Percentiles rank a stretch among this genome's conserved stretches.
Conservation (phyloP, 2,797 vertebrate genomes). For the Uromys caudimaculatus region DNA sequence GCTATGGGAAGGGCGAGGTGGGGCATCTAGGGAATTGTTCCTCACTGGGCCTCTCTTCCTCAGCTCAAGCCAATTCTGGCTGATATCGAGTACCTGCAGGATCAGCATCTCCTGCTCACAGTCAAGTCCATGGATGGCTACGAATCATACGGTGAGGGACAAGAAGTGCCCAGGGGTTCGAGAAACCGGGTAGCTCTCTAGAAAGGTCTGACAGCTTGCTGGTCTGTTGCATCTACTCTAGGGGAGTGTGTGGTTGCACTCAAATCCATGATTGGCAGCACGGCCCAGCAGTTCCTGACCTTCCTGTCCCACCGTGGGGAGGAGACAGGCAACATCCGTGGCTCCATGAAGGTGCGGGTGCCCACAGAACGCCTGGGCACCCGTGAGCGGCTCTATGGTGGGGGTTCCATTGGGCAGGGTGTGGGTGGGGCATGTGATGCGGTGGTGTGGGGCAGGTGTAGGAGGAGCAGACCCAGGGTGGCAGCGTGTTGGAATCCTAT, state of each 20-base stretch:
- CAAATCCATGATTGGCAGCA: constrained; percentile 99
- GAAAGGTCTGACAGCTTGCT: not conserved
- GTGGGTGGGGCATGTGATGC: not conserved
- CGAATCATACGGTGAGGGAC: constrained; percentile 94
- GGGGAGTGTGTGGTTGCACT: constrained; percentile 97
- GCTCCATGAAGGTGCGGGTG: constrained; percentile 97
- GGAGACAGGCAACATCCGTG: constrained; percentile 97
- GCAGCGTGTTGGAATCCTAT: not conserved
- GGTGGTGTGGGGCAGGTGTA: not conserved
- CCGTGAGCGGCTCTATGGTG: constrained; percentile 96
- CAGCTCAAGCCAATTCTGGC: constrained; percentile 97
- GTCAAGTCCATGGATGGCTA: constrained; percentile 98
- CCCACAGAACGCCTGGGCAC: constrained; percentile 96
- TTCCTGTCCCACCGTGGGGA: constrained; percentile 97
- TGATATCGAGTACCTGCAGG: constrained; percentile 97
- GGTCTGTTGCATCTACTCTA: constrained; percentile 71
- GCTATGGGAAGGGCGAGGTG: not conserved
- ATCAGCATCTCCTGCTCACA: constrained; percentile 97
- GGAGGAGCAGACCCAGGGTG: not conserved
- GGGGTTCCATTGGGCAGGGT: not conserved
- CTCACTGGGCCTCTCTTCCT: not conserved
- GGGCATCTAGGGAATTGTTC: not conserved
- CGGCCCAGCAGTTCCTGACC: constrained; percentile 97
- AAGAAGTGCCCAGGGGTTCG: not conserved
- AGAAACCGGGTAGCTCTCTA: not conserved